Evolutionary conservation across 2,888 invertebrate genomes (phyloP).

Genomic region (Ornithoptera priamus): DNA sequence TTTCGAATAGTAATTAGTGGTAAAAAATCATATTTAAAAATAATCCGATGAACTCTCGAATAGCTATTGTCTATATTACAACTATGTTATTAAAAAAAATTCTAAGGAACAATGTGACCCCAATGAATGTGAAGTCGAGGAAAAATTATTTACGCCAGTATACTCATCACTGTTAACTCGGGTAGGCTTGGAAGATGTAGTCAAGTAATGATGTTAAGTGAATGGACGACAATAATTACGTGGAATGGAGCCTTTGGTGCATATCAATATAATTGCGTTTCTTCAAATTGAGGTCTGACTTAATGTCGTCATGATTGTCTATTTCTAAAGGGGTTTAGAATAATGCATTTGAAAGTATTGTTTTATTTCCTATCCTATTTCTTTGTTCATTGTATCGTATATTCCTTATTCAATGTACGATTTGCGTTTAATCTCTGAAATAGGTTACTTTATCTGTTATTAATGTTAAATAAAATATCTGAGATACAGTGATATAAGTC

Average conservation of each 20-base stretch:
- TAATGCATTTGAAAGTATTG: neutral
- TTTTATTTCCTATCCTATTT: neutral
- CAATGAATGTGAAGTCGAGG: conserved; percentile 66
- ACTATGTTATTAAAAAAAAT: conserved; percentile 63
- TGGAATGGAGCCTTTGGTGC: conserved; percentile 63
- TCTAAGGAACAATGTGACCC: conserved; percentile 64
- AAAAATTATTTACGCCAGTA: conserved; percentile 75
- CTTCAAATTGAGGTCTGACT: conserved; percentile 46
- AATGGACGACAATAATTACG: conserved; percentile 75
- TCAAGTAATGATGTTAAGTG: conserved; percentile 73
- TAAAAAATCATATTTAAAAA: too few species aligned
- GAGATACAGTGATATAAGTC: conserved; percentile 60
- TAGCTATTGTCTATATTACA: conserved; percentile 44
- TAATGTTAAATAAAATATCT: conserved; percentile 59
- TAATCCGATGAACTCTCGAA: too few species aligned
- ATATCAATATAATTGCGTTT: conserved; percentile 69
- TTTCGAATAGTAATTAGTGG: too few species aligned
- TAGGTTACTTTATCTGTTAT: conserved; percentile 42
- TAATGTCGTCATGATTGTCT: conserved; percentile 16
- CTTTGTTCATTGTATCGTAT: neutral
- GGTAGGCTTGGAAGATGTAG: conserved; percentile 68
- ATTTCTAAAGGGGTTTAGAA: conserved; percentile 2
- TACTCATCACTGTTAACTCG: conserved; percentile 56
- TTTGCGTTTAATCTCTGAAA: conserved; percentile 30
- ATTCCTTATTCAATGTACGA: neutral